These are phyloP conservation scores for Athene noctua DNA, from an alignment of 2,113 vertebrate genomes.

Conservation along the genomic window DNA sequence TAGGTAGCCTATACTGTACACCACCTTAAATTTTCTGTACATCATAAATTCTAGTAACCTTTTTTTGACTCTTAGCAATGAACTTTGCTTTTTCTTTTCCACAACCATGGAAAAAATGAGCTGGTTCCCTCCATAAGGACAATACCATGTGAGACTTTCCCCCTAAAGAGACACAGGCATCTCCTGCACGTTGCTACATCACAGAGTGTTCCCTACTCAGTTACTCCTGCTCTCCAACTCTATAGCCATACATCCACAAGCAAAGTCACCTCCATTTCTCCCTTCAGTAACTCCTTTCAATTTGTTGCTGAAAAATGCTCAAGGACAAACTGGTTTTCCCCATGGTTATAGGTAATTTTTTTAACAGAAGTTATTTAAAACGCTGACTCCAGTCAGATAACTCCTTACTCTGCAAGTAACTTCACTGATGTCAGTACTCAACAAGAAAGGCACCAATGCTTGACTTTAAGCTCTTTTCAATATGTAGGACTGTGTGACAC, in stretches of 20 bases:
- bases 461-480: neutral
- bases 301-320: neutral
- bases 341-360: neutral
- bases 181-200: neutral
- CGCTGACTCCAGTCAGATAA: neutral
- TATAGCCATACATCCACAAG: neutral
- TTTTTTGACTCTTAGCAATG: neutral
- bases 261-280: neutral
- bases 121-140: neutral
- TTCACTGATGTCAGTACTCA: neutral
- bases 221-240: neutral
- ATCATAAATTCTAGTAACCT: neutral
- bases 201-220: fast-evolving
- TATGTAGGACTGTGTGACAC: neutral
- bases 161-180: neutral
- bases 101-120: neutral
- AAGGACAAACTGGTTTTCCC: neutral
- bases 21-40: neutral
- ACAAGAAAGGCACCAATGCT: neutral
- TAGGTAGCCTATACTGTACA: neutral
- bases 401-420: neutral
- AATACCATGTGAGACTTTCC: neutral
- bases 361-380: neutral
- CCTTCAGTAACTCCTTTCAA: neutral
- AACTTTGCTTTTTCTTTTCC: neutral